phyloP scores from a whole-genome alignment of 2,113 vertebrate species.

The Buteo buteo region DNA sequence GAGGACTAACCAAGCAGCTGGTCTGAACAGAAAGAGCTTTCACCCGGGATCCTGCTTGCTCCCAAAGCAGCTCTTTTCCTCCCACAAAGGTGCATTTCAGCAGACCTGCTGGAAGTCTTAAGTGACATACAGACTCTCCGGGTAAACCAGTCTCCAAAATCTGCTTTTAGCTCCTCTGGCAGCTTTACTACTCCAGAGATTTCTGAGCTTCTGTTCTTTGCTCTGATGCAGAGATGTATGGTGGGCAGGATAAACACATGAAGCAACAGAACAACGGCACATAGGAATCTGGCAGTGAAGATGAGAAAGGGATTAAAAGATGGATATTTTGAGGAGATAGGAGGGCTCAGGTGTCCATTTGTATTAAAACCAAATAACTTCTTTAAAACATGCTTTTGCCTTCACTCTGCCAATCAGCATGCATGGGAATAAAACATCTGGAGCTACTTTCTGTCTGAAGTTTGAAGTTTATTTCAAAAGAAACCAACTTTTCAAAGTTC shows the following conservation, averaged over 20 bases:
- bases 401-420: background rate
- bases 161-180: conserved; percentile 27
- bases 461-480: background rate
- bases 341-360: background rate
- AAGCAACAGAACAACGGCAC: background rate
- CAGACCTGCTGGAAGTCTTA: conserved; percentile 27
- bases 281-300: background rate
- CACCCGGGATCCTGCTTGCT: background rate
- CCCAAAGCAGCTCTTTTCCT: background rate
- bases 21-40: conserved; percentile 21
- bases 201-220: conserved; percentile 17
- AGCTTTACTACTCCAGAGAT: conserved; percentile 29
- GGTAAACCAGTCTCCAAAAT: conserved; percentile 13
- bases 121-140: background rate
- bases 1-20: conserved; percentile 42
- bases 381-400: background rate
- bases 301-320: background rate
- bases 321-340: background rate
- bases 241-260: background rate
- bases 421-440: conserved; percentile 9
- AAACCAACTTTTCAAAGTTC: background rate
- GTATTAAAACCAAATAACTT: background rate
- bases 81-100: conserved; percentile 37
- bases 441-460: background rate
- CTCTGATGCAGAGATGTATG: background rate